Evolutionary conservation across 1,140 invertebrate genomes (phyloP).

Genomic region (Drosophila carrolli): DNA sequence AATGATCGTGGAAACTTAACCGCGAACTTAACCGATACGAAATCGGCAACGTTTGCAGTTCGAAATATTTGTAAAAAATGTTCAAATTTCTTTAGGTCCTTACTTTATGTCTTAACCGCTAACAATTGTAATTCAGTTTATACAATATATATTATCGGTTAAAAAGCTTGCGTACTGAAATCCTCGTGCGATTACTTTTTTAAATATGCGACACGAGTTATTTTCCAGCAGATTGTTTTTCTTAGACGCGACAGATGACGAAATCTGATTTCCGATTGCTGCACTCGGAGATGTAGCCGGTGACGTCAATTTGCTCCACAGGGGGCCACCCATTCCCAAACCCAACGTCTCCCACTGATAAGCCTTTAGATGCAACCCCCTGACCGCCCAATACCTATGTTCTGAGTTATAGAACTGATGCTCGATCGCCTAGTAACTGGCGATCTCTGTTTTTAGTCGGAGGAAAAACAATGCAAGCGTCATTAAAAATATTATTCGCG

Average conservation of each 20-base stretch:
- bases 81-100: too few relatives aligned
- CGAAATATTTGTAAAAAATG: too few relatives aligned
- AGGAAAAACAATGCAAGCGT: slow-evolving; percentile 57
- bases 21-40: too few relatives aligned
- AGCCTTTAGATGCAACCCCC: slow-evolving; percentile 15
- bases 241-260: slow-evolving; percentile 42
- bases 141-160: background rate
- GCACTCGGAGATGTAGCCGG: slow-evolving; percentile 21
- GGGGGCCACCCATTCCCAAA: slow-evolving; percentile 21
- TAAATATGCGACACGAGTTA: slow-evolving; percentile 7
- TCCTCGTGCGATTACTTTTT: background rate
- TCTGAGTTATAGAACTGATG: slow-evolving; percentile 10
- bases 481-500: slow-evolving; percentile 57
- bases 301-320: slow-evolving; percentile 59
- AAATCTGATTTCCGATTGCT: slow-evolving; percentile 56
- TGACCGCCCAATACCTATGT: slow-evolving; percentile 14
- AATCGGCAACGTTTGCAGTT: too few relatives aligned
- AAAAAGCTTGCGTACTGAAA: background rate
- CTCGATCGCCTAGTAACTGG: slow-evolving; percentile 56
- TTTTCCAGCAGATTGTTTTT: slow-evolving; percentile 57
- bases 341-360: slow-evolving; percentile 52
- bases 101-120: background rate
- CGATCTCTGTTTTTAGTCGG: slow-evolving; percentile 25
- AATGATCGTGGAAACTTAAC: background rate
- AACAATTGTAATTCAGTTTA: too few relatives aligned